These are phyloP conservation scores for Drosophila diplacantha DNA, from an alignment of 2,888 invertebrate species.

Conservation along the genomic window DNA sequence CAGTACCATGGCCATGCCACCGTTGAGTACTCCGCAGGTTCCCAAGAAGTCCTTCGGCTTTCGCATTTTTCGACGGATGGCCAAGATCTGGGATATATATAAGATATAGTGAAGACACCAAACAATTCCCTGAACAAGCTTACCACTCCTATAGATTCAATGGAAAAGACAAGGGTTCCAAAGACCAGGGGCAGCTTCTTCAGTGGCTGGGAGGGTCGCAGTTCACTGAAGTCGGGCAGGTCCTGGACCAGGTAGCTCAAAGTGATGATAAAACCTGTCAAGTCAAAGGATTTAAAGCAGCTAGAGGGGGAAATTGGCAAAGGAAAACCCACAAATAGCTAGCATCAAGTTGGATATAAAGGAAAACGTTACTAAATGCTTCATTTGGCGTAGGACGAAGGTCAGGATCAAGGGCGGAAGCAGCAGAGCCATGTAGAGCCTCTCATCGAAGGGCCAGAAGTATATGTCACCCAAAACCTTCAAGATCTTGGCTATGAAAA, in stretches of 20 bases:
- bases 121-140: constrained; percentile 74
- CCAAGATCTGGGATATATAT: constrained; percentile 84
- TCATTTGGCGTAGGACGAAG: constrained; percentile 86
- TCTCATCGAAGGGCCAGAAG: constrained; percentile 77
- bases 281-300: background rate
- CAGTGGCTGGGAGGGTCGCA: constrained; percentile 77
- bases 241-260: constrained; percentile 87
- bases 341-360: constrained; percentile 93
- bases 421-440: constrained; percentile 79
- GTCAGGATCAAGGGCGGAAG: constrained; percentile 82
- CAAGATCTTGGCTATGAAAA: constrained; percentile 91
- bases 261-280: constrained; percentile 83
- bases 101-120: background rate
- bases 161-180: constrained; percentile 93
- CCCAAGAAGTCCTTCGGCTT: constrained; percentile 91
- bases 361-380: constrained; percentile 91
- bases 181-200: constrained; percentile 87
- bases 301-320: fast-evolving
- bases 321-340: constrained; percentile 78
- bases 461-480: constrained; percentile 84
- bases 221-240: constrained; percentile 78
- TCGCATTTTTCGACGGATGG: constrained; percentile 95
- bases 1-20: constrained; percentile 89
- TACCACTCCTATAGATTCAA: constrained; percentile 89
- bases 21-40: constrained; percentile 90